Conservation (phyloP, 2,888 invertebrate species). For the Phyto melanocephala region DNA sequence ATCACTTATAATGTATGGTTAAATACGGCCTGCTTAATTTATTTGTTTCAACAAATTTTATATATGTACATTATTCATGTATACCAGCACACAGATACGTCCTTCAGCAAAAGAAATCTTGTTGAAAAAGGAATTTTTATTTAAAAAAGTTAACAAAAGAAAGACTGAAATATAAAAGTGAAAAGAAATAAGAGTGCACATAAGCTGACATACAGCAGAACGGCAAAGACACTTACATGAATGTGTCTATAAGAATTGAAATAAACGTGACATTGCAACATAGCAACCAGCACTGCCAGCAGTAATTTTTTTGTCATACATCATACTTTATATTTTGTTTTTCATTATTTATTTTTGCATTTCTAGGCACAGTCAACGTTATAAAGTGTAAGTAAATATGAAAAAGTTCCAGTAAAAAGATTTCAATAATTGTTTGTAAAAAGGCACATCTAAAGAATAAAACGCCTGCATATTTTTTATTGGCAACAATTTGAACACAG, state of each 20-base stretch:
- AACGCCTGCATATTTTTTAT: too few species aligned
- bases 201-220: not conserved
- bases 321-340: not conserved
- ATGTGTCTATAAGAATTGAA: conserved; percentile 10
- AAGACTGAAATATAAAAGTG: not conserved
- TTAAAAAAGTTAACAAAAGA: conserved; percentile 11
- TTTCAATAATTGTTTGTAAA: too few species aligned
- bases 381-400: not conserved
- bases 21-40: not conserved
- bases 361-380: not conserved
- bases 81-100: not conserved
- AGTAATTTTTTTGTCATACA: not conserved
- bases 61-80: not conserved
- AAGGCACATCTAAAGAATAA: too few species aligned
- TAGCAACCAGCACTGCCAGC: conserved; percentile 29
- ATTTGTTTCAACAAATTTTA: not conserved
- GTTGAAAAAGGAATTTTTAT: conserved; percentile 5
- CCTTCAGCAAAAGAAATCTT: not conserved
- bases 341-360: not conserved
- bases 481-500: too few species aligned
- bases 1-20: too few species aligned
- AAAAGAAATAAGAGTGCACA: not conserved
- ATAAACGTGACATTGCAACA: conserved; percentile 53
- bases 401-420: too few species aligned
- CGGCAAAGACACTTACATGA: conserved; percentile 3